Conservation (phyloP, 2,113 vertebrate species). For the Trematocara unimaculatum region DNA sequence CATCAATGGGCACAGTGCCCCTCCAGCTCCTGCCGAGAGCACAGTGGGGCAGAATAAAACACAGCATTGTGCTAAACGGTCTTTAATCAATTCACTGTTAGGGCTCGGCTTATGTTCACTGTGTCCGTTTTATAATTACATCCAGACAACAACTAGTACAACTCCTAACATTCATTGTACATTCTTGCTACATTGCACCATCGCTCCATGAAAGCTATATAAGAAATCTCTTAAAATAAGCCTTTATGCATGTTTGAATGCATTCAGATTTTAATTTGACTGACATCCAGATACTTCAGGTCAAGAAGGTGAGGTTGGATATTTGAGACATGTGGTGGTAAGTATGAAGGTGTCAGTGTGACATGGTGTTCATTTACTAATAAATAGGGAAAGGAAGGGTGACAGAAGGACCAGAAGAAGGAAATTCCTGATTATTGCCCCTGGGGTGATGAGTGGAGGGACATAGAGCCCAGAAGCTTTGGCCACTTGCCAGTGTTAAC, state of each 20-base stretch:
- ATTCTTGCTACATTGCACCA: conserved; percentile 22
- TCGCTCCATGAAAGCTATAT: background rate
- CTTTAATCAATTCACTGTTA: conserved; percentile 64
- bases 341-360: conserved; percentile 56
- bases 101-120: conserved; percentile 49
- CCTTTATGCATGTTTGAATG: background rate
- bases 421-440: conserved; percentile 57
- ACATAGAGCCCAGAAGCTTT: conserved; percentile 65
- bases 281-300: conserved; percentile 64
- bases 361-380: conserved; percentile 77
- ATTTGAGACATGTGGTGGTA: conserved; percentile 37
- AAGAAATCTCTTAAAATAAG: background rate
- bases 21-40: conserved; percentile 48
- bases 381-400: conserved; percentile 61
- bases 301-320: conserved; percentile 44
- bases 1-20: conserved; percentile 64
- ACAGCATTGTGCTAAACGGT: conserved; percentile 59
- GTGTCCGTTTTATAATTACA: conserved; percentile 67
- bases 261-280: conserved; percentile 17
- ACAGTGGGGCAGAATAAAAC: conserved; percentile 43
- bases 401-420: conserved; percentile 63
- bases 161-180: conserved; percentile 42
- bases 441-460: conserved; percentile 49
- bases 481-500: conserved; percentile 83
- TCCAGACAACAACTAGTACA: conserved; percentile 53